Evolutionary conservation across 2,888 invertebrate genomes (phyloP), one percentile per base, ranked within the genome.

Genomic region (Scaptomyza polygonia): DNA sequence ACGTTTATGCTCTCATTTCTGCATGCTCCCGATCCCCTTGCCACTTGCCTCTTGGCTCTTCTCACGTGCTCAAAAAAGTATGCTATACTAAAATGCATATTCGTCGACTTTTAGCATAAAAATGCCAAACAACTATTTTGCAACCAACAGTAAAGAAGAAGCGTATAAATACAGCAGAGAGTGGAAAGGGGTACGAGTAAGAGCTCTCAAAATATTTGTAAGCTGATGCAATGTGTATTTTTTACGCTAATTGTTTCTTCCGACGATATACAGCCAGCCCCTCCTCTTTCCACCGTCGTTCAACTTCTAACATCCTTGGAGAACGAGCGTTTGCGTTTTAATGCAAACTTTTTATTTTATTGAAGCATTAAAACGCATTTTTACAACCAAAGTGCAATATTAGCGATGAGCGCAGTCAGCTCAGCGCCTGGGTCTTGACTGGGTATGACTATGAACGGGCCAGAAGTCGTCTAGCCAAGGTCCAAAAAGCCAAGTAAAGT

Each of bases 241-340:
- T 90, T 91, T 88, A 90, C 88, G 89, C 89, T 90, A 91, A 90
- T 91, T 90, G 91, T 89, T 88, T 89, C 77, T 86, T 77, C 70
- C 81, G 66, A 61, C 56, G 69, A 67, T 59, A 65, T 32, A 21
- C 9, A 5, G 21, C 27, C 12, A 25, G 18, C 32, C 12, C 21
- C n/a, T 11, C 18, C 16, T 2, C 16, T 16, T 8, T 11, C n/a
- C 42, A 8, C 5, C 8, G 16, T 2, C n/a, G 11, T 9, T 16
- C 9, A 9, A 29, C 27, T 58, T 59, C 59, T 45, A 55, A 44
- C 53, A 27, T 29, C 14, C 32, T 11, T 5, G 14, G 14, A 32
- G 32, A 36, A 25, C 14, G 49, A 29, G 29, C 56, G 58, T 39
- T 78, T 64, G 62, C 61, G 51, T 59, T 80, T 90, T 86, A 89